Evolutionary conservation across 2,888 invertebrate species (phyloP), one percentile per base, ranked within the genome.

Genomic region (Cerceris rybyensis): DNA sequence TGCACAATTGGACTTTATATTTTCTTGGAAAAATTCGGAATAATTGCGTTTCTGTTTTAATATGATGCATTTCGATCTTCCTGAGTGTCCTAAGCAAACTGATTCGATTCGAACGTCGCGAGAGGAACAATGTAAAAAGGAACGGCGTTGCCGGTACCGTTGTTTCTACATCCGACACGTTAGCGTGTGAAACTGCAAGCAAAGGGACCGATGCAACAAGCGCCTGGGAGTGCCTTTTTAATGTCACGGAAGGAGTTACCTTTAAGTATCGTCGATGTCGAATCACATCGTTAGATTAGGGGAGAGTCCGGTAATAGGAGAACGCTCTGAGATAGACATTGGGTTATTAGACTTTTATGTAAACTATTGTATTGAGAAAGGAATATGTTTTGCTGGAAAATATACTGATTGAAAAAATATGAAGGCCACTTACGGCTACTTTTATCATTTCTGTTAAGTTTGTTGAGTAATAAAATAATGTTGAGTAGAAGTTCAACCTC

Each of bases 181-280:
- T 72, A 64, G 73, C 84, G 82, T 82, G 82, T 84, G 82, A 84
- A 82, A 84, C 78, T 17, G 58, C 66, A 71, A 60, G 69, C 81
- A 84, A 84, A 84, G 82, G 82, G 85, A 82, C 75, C 84, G 82
- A 60, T 70, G 84, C 78, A 81, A 81, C 72, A 72, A 83, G 78
- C 78, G 72, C 77, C 86, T 82, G 86, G 88, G 88, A 87, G 88
- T 88, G 88, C 86, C 88, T 85, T 86, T 86, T 86, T 88, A 88
- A 88, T 88, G 88, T 88, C 88, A 88, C 87, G 88, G 87, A 85
- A 88, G 87, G 81, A 88, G 88, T 88, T 88, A 83, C 82, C 83
- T 83, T 84, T 83, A 83, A 83, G 85, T 84, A 81, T 72, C 74
- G 77, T 39, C 70, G 74, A 77, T 81, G 84, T 82, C 82, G 82